Base-by-base conservation (phyloP, 2,113 vertebrate species). In the Cebus imitator region DNA sequence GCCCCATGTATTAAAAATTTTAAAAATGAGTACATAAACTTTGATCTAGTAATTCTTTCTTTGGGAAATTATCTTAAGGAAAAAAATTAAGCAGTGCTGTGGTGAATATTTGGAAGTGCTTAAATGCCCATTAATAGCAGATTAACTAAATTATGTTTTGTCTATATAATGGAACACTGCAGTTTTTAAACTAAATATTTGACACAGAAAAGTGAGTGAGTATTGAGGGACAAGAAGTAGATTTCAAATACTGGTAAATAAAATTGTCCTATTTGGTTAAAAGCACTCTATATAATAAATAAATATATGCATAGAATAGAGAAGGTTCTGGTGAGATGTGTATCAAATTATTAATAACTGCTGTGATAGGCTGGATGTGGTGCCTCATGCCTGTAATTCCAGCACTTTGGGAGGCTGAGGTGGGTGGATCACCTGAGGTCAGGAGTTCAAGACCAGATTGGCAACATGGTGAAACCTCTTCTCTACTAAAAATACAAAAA, bases 1-100 rank as follows among this genome's bases (percentile, higher is more conserved):
- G 40, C 35, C 64, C 12, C 48, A n/a, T 57, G 1, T 81, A 52
- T 87, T 43, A 84, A 70, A 88, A 79, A 66, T 76, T 52, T 21
- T 87, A 79, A 72, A 84, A 72, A 79, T 86, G 3, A 64, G 37
- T 70, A 58, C 11, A 48, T 57, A 70, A 6, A 55, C n/a, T 45
- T 93, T 90, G n/a, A 83, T 93, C 10, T 78, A 72, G 8, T 86
- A 64, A 70, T 97, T 94, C 48, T 96, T 95, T 76, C n/a, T 79
- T 95, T 95, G 57, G 45, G n/a, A 55, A 75, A 70, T 88, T 95
- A 55, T 88, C 57, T 81, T 91, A 50, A 85, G 83, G 45, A 25
- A 87, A 93, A 68, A 40, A 93, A 25, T 45, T 37, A 86, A 85
- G 40, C 25, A 97, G 11, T 96, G 12, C 7, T 82, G 4, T 61